Percentiles rank a stretch among this genome's conserved stretches.
Conservation (phyloP, 2,888 invertebrate genomes). For the Eurois occulta region DNA sequence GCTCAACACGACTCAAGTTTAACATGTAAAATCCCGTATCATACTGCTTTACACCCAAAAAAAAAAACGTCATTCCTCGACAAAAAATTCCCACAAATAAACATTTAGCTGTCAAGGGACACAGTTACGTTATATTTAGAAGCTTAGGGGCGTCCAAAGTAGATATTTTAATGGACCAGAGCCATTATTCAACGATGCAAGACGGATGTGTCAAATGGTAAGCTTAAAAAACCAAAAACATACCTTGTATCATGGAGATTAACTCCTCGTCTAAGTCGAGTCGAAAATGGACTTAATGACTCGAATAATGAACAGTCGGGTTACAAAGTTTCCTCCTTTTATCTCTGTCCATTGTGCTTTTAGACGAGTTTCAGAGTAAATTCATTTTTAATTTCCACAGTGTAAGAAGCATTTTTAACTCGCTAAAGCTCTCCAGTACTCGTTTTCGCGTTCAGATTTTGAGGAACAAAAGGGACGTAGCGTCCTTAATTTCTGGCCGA, state of each 20-base stretch:
- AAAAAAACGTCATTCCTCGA: slow-evolving; percentile 73
- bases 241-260: slow-evolving; percentile 74
- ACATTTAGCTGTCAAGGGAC: slow-evolving; percentile 82
- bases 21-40: slow-evolving; percentile 67
- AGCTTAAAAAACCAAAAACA: slow-evolving; percentile 74
- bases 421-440: slow-evolving; percentile 44
- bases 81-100: slow-evolving; percentile 83
- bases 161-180: slow-evolving; percentile 83
- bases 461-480: slow-evolving; percentile 48
- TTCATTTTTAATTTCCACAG: slow-evolving; percentile 73
- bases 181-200: slow-evolving; percentile 84
- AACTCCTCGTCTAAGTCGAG: slow-evolving; percentile 71
- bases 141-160: slow-evolving; percentile 78
- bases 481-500: slow-evolving; percentile 55
- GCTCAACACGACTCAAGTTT: slow-evolving; percentile 53
- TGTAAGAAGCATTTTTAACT: slow-evolving; percentile 61
- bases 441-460: slow-evolving; percentile 53
- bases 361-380: slow-evolving; percentile 68
- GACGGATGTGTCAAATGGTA: slow-evolving; percentile 82
- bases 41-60: slow-evolving; percentile 61
- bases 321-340: slow-evolving; percentile 72
- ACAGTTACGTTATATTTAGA: slow-evolving; percentile 81
- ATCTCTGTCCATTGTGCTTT: slow-evolving; percentile 70
- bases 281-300: slow-evolving; percentile 75
- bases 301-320: slow-evolving; percentile 78